Evolutionary conservation across 2,797 vertebrate species (phyloP), one percentile per base, ranked within the genome.

Genomic region (Dallia pectoralis): DNA sequence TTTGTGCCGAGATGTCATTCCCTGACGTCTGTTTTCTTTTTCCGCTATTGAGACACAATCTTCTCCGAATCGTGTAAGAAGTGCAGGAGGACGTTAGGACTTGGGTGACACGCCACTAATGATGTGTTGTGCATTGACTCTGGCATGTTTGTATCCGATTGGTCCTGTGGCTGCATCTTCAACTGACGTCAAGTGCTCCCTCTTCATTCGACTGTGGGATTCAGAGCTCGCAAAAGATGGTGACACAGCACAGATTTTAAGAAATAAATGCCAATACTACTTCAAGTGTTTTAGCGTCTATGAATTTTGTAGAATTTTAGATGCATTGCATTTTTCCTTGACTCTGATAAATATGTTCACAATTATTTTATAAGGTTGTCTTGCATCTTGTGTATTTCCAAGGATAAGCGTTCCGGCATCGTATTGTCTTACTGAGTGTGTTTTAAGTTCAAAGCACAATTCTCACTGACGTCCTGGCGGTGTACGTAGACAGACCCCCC

Each of bases 101-200:
- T 82, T 66, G 78, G 82, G 1, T 77, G 77, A 79, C 88, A 71
- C 61, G 33, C 44, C 18, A 80, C 89, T 87, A 82, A 85, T 82
- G 80, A 75, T 81, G 82, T 66, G 81, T 64, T 12, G 30, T n/a
- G 40, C n/a, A 85, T 77, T 82, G 82, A 76, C 86, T 86, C 29
- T 83, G 85, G 78, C 86, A 89, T 87, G 86, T 86, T 90, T 82
- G 89, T 87, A 85, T 85, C 86, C 88, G 87, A 90, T 88, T 90
- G 89, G 90, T 85, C 89, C 53, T 88, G 84, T 85, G 88, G 88
- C 87, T 89, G 87, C 87, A 88, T 91, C 92, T 90, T 88, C 86
- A 80, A 88, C 90, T 93, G 91, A 92, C 91, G 92, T 92, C 92
- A 92, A 91, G 68, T 91, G 85, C 87, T 88, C 88, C 88, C 87